Conservation (phyloP, 2,797 vertebrate species). For the Rhinoraja longicauda region DNA sequence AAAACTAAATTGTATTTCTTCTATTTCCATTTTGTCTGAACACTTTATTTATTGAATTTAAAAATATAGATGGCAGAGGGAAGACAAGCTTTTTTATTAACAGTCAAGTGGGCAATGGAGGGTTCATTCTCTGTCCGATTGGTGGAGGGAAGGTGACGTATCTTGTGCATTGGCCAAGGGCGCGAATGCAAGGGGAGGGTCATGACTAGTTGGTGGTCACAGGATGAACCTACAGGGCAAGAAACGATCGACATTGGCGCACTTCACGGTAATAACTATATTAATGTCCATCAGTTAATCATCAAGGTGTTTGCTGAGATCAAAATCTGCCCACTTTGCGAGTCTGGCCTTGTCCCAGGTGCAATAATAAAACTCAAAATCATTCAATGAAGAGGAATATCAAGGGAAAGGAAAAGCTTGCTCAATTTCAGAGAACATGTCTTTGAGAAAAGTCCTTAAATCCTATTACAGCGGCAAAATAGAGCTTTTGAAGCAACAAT, state of each 20-base stretch:
- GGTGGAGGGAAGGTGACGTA: too few relatives aligned
- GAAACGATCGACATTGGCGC: background rate
- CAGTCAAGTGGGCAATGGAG: background rate
- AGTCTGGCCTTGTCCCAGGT: background rate
- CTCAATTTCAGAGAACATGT: background rate
- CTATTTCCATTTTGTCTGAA: background rate
- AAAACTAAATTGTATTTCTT: background rate
- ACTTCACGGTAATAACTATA: background rate
- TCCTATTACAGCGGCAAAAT: background rate
- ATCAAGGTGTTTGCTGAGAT: background rate
- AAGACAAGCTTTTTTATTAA: background rate
- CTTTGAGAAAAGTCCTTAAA: background rate
- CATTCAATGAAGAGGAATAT: background rate
- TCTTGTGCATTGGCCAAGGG: background rate
- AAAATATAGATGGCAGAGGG: background rate
- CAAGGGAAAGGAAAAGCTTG: background rate
- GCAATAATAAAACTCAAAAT: background rate
- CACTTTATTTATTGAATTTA: background rate
- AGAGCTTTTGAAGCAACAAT: background rate
- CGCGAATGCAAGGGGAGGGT: background rate
- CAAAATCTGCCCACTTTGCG: background rate
- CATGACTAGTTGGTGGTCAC: background rate
- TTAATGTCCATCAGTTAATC: background rate
- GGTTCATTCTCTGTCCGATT: too few relatives aligned
- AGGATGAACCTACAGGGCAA: background rate